These are phyloP conservation scores for Syngnathus scovelli DNA, from an alignment of 2,113 vertebrate genomes.

Conservation along the genomic window DNA sequence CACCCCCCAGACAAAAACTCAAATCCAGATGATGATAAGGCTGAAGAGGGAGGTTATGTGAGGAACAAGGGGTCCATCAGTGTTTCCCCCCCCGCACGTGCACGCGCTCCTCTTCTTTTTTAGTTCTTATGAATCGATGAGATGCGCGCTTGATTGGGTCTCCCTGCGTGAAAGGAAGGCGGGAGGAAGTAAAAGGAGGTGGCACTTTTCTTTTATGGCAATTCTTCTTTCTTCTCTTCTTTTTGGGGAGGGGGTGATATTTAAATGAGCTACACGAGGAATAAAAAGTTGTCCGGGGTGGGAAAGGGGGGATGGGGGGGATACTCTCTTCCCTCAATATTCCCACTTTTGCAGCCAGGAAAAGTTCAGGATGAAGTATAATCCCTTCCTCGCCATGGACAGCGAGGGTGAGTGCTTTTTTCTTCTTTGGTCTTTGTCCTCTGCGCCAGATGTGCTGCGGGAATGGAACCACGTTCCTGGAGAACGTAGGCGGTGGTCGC, in stretches of 20 bases:
- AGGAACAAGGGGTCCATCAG: constrained; percentile 1
- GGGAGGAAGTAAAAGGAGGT: constrained; percentile 56
- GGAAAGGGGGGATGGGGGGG: not conserved
- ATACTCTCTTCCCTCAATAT: not conserved
- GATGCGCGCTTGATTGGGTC: constrained; percentile 89
- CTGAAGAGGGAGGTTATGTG: constrained; percentile 1
- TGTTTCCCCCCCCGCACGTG: not conserved
- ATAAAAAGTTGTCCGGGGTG: constrained; percentile 42
- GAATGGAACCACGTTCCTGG: not conserved
- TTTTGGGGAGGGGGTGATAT: constrained; percentile 39
- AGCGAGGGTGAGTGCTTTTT: not conserved
- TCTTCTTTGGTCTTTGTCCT: not conserved
- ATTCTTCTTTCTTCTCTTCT: constrained; percentile 11
- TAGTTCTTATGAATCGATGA: constrained; percentile 73
- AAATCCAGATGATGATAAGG: not conserved
- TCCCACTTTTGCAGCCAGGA: not conserved
- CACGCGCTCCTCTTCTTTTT: not conserved
- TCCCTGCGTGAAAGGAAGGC: constrained; percentile 84
- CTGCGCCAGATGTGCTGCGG: not conserved
- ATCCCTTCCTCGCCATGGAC: not conserved
- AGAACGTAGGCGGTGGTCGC: not conserved
- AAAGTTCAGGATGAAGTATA: constrained; percentile 1
- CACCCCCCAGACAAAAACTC: not conserved
- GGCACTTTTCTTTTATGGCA: constrained; percentile 9
- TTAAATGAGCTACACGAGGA: constrained; percentile 71